These are phyloP conservation scores for Acanthoscelides obtectus DNA, from an alignment of 2,888 invertebrate genomes.

Conservation along the genomic window DNA sequence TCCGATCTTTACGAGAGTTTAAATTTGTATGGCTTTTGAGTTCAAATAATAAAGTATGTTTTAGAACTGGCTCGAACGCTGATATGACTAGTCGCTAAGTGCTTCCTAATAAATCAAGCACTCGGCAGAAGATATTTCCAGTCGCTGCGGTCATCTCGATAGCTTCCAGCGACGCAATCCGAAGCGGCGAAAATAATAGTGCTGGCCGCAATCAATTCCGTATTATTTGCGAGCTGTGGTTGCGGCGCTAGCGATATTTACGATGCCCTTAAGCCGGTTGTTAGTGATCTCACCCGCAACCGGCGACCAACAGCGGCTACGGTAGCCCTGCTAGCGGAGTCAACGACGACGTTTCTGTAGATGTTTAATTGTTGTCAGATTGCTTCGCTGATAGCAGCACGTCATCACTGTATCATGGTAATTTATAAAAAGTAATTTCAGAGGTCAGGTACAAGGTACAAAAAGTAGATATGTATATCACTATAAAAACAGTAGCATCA, in stretches of 20 bases:
- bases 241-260: not conserved
- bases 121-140: not conserved
- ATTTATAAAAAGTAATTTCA: no score
- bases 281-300: not conserved
- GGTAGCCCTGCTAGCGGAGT: not conserved
- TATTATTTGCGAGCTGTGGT: not conserved
- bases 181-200: not conserved
- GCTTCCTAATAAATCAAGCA: not conserved
- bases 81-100: no score
- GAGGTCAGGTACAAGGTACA: no score
- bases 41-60: no score
- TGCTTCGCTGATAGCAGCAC: not conserved
- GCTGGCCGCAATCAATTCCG: not conserved
- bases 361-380: not conserved
- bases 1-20: no score
- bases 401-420: no score
- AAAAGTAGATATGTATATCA: no score
- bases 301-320: not conserved
- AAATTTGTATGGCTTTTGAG: no score
- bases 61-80: no score
- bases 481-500: no score
- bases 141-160: not conserved
- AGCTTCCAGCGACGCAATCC: not conserved
- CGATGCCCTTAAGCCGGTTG: not conserved
- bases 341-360: not conserved